Base-by-base conservation (phyloP, 2,888 invertebrate genomes). In the Serrognathus titanus region DNA sequence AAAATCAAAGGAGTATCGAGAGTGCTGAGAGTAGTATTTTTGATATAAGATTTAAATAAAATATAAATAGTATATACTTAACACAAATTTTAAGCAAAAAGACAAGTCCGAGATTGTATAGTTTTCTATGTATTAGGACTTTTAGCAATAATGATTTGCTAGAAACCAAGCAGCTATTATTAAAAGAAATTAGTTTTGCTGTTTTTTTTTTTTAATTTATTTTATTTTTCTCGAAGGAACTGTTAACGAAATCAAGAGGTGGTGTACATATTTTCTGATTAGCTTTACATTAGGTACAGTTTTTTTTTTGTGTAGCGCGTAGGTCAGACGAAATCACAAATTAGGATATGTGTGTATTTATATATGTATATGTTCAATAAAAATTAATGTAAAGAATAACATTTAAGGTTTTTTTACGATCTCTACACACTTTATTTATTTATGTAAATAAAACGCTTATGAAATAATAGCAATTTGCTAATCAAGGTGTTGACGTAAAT, bases 301-400 rank as follows among this genome's bases (percentile, higher is more conserved):
- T 10, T 39, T 16, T 16, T 38, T 58, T 41, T 45, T 45, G 54
- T 40, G 39, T 54, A 56, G 49, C 49, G 39, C 41, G 41, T 43
- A 47, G 38, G 36, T 46, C 13, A 39, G 48, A 40, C 39, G 45
- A 47, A 46, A 46, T 51, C 51, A 58, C 54, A 54, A 57, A 57
- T 57, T 57, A 57, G 53, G 38, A 53, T 55, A 52, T 46, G 53
- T 51, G 51, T 58, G 54, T 58, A 54, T 58, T 53, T 57, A 57
- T 57, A 57, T 57, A 53, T 53, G 51, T 57, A 57, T 57, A 53
- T 54, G 52, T 52, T 58, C 51, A 50, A 54, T 58, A 58, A 49
- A 47, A 50, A 50, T 58, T 54, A 58, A 58, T 53, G 43, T 43
- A 43, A 43, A 43, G 20, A 16, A 43, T 43, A 11, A n/a, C 7